phyloP scores from a whole-genome alignment of 2,888 invertebrate genomes.

The Eustalomyia histrio region DNA sequence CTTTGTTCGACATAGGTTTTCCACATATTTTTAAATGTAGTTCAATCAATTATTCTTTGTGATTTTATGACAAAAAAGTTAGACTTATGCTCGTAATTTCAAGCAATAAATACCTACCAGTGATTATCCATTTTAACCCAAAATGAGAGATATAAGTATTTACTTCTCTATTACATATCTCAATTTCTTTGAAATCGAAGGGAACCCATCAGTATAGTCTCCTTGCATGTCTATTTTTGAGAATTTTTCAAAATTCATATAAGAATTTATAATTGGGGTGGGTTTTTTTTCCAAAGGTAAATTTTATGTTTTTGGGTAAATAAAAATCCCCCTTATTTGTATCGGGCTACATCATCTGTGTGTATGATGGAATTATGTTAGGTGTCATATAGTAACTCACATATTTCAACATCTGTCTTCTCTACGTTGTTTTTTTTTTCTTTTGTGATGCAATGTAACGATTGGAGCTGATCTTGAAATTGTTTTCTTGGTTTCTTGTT shows the following conservation, averaged over 20 bases:
- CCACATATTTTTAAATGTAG: no score
- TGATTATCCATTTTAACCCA: no score
- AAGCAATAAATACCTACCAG: no score
- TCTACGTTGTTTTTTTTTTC: background rate
- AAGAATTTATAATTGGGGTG: conserved; percentile 52
- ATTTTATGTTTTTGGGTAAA: conserved; percentile 35
- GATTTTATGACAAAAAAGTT: no score
- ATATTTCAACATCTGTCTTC: conserved; percentile 55
- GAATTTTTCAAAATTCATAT: conserved; percentile 43
- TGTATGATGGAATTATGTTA: conserved; percentile 63
- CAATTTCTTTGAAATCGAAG: no score
- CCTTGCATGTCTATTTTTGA: conserved; percentile 62
- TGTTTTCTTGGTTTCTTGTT: conserved; percentile 16
- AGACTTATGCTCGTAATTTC: no score
- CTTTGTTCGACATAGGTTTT: no score
- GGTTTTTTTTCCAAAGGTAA: conserved; percentile 46
- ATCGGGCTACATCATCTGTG: conserved; percentile 50
- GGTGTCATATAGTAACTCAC: conserved; percentile 63
- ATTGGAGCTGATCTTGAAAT: conserved; percentile 45
- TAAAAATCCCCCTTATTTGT: conserved; percentile 34
- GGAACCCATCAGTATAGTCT: no score
- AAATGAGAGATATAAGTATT: no score
- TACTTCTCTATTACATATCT: no score
- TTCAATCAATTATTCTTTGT: no score
- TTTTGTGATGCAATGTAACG: background rate